Percentiles rank a stretch among this genome's conserved stretches.
Conservation (phyloP, 2,888 invertebrate genomes). For the Orthonevra nobilis region DNA sequence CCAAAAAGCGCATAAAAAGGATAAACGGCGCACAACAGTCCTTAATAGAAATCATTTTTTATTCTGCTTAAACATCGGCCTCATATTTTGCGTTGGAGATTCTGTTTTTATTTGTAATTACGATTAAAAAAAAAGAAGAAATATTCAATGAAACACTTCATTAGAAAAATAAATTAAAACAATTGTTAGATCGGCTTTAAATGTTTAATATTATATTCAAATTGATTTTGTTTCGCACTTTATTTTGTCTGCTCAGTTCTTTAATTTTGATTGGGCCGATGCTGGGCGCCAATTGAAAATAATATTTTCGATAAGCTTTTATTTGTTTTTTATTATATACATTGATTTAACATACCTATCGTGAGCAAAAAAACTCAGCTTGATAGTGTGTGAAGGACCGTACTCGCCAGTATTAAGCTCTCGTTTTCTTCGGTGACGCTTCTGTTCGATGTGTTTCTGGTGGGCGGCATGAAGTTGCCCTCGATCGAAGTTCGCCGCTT, state of each 20-base stretch:
- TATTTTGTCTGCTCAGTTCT: too few relatives aligned
- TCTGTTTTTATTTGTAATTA: background rate
- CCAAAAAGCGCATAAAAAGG: background rate
- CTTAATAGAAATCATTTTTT: conserved; percentile 35
- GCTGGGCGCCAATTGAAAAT: too few relatives aligned
- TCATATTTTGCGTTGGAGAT: conserved; percentile 4
- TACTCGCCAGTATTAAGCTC: conserved; percentile 75
- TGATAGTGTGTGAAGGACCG: conserved; percentile 78
- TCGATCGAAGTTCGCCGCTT: conserved; percentile 88
- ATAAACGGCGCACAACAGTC: conserved; percentile 13
- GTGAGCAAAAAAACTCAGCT: conserved; percentile 80
- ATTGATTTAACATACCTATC: conserved; percentile 78
- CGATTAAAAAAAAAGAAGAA: too few relatives aligned
- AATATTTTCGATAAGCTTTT: too few relatives aligned
- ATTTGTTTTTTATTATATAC: background rate
- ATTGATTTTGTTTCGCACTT: background rate
- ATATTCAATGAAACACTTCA: too few relatives aligned
- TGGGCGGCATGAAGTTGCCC: conserved; percentile 77
- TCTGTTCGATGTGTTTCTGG: conserved; percentile 78
- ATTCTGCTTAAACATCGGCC: conserved; percentile 20
- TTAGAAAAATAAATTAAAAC: too few relatives aligned
- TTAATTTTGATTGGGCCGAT: background rate
- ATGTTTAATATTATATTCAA: too few relatives aligned
- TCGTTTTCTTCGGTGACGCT: conserved; percentile 78
- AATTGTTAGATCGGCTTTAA: too few relatives aligned